Base-by-base conservation (phyloP, 2,888 invertebrate species). In the Antheraea yamamai region DNA sequence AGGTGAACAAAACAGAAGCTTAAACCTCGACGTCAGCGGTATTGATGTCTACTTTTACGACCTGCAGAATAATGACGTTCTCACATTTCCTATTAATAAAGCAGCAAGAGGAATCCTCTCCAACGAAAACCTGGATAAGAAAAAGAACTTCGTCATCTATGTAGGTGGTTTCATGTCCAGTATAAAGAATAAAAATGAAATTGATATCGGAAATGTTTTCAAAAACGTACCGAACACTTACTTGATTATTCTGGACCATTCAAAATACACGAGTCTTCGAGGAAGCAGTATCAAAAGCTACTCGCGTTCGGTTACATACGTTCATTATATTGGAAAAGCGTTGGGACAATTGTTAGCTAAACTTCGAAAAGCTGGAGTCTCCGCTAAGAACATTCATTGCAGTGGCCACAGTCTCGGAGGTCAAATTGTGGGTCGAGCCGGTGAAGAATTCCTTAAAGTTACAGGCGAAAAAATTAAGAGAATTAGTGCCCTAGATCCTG, bases 351-450 rank as follows among this genome's bases (percentile, higher is more conserved):
- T 94, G 87, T 81, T 93, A 52, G 83, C 85, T 0, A 83, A 80
- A 0, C 79, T 94, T 2, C 78, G 80, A 1, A 76, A 85, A 61
- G 90, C 89, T 2, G 91, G 91, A 8, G 85, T 95, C 66, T 86
- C 88, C 4, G 79, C 91, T 0, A 89, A 90, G 68, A 89, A 81
- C n/a, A 89, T 94, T n/a, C 94, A 91, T 76, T 90, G 90, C 58
- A 89, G 94, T 52, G 94, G 94, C 0, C 95, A 95, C 71, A 94
- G 94, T 73, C 85, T 95, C 26, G 94, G 94, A 7, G 86, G 90
- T 2, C 95, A 95, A 81, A 93, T 94, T 20, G 81, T 94, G 39
- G 92, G 90, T 0, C 86, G 92, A 18, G 84, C 89, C 35, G 94
- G 95, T 0, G 86, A 90, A 58, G 82, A 84, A 0, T 93, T 91